Evolutionary conservation across 2,797 vertebrate species (phyloP), one percentile per base, ranked within the genome.

Genomic region (Heteromormyrus szaboi): DNA sequence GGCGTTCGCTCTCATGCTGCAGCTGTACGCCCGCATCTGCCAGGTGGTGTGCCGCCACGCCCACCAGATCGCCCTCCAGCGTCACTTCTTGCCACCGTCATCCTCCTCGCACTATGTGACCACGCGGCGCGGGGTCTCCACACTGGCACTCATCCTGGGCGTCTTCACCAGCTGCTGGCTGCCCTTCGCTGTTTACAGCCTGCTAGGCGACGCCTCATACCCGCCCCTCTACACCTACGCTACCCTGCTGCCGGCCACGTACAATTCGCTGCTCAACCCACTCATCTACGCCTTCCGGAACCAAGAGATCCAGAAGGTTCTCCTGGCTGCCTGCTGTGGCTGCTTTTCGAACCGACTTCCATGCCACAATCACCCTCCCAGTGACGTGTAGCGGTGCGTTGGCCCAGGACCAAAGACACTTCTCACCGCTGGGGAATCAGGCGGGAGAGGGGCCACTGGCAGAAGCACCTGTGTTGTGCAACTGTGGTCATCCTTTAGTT

Each of bases 101-200:
- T 95, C 97, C 11, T 92, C 95, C 88, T 96, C 93, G 54, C 96
- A 96, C 92, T 93, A 97, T 1, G 94, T 96, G 91, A 94, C 95
- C 89, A 95, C 96, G 14, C 95, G 97, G n/a, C 96, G 96, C 88
- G 97, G 98, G 91, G 97, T 98, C 19, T 96, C 97, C 88, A 96
- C 97, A 0, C 89, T 99, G 90, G 95, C 97, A 0, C 88, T 98
- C 93, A 95, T 98, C 91, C 95, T 99, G 86, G 96, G 97, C 8
- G 95, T 98, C 90, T 98, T 99, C 7, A 97, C 97, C 2, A 97
- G 96, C 54, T 99, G 98, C 93, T 99, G 98, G 98, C 93, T 98
- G 94, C 98, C 98, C 88, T 98, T 99, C n/a, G 96, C 98, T 0
- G 89, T 98, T 22, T 98, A 97, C 92, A 97, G 98, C 65, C 95